Percentiles rank a stretch among this genome's conserved stretches.
Evolutionary conservation across 2,888 invertebrate species (phyloP).

Genomic region (Reticulitermes lucifugus): DNA sequence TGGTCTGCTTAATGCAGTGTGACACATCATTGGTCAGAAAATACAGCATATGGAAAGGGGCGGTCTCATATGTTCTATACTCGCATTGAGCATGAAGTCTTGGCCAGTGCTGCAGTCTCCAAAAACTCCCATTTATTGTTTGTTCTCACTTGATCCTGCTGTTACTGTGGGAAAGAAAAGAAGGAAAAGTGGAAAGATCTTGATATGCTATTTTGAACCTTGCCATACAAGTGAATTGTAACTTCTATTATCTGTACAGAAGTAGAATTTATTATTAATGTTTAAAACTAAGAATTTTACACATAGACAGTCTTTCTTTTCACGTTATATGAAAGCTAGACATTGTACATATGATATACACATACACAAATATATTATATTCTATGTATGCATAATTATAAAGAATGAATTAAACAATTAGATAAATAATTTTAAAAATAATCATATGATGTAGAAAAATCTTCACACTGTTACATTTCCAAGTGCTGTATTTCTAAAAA

Average conservation of each 20-base stretch:
- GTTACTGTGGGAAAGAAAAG: background rate
- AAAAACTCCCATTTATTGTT: background rate
- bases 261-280: slow-evolving; percentile 33
- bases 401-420: slow-evolving; percentile 14
- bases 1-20: background rate
- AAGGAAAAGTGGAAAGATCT: slow-evolving; percentile 26
- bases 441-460: slow-evolving; percentile 26
- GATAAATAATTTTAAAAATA: slow-evolving; percentile 25
- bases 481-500: slow-evolving; percentile 43
- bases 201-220: slow-evolving; percentile 18
- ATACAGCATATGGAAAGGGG: background rate
- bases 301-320: slow-evolving; percentile 27
- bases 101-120: slow-evolving; percentile 3
- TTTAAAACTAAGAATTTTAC: slow-evolving; percentile 32
- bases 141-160: background rate
- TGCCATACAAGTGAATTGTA: slow-evolving; percentile 22
- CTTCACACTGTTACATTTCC: slow-evolving; percentile 43
- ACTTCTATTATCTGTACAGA: slow-evolving; percentile 35
- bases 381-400: slow-evolving; percentile 24
- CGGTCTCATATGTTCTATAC: background rate
- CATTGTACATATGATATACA: slow-evolving; percentile 30
- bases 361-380: slow-evolving; percentile 32
- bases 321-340: slow-evolving; percentile 27
- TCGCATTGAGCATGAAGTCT: background rate
- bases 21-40: background rate